Percentiles rank a stretch among this genome's conserved stretches.
Evolutionary conservation across 37 sponge, comb jelly and placozoan genomes (phyloP).

Genomic region (Lycopodina hypogea): DNA sequence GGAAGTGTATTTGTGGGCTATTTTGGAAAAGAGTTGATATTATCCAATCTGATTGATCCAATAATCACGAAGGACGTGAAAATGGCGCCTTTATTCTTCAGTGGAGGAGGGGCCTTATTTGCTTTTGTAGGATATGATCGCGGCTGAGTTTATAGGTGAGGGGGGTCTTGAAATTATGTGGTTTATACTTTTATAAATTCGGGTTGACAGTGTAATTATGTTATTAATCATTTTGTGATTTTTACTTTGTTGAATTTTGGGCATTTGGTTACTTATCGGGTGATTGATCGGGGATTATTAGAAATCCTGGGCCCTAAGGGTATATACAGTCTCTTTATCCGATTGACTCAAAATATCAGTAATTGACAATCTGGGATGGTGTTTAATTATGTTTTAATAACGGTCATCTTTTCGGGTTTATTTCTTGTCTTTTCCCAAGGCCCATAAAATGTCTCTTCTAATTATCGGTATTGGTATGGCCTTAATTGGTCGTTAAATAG

Average conservation of each 20-base stretch:
- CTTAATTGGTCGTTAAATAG: too few relatives aligned
- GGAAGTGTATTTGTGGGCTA: conserved; percentile 75
- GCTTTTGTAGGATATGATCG: conserved; percentile 40
- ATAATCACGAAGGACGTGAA: conserved; percentile 48
- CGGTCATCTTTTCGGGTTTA: too few relatives aligned
- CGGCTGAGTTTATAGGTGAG: background rate
- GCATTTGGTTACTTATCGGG: conserved; percentile 58
- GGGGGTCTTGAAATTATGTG: background rate
- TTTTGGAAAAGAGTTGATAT: conserved; percentile 48
- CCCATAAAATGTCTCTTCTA: too few relatives aligned
- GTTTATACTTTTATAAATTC: conserved; percentile 68
- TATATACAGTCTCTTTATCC: conserved; percentile 22
- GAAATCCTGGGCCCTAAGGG: conserved; percentile 68
- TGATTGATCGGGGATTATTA: conserved; percentile 68
- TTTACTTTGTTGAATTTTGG: conserved; percentile 56
- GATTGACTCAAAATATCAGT: conserved; percentile 60
- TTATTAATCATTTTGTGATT: conserved; percentile 65
- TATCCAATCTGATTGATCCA: conserved; percentile 48
- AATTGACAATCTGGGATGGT: conserved; percentile 65
- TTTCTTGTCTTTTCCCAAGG: too few relatives aligned
- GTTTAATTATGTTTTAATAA: too few relatives aligned
- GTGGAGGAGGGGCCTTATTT: conserved; percentile 49
- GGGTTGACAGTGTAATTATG: conserved; percentile 72
- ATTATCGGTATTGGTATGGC: too few relatives aligned
- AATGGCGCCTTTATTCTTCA: conserved; percentile 55